A percentile compares a stretch with the other conserved stretches of the same genome.
Evolutionary conservation across 1,140 invertebrate species (phyloP).

Genomic region (Lordiphosa collinella): DNA sequence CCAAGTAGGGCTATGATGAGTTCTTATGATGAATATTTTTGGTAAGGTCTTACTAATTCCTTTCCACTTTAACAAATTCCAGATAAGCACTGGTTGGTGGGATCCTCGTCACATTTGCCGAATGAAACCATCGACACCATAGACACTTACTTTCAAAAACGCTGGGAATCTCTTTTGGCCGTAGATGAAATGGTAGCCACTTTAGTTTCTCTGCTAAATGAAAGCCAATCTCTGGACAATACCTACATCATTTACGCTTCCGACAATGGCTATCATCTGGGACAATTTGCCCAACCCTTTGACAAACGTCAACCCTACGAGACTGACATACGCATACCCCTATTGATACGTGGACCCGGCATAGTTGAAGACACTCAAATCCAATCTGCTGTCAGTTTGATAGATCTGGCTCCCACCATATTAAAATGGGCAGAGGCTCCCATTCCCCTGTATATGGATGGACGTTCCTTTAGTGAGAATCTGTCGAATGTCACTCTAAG

Average conservation of each 20-base stretch:
- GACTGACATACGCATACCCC: slow-evolving; percentile 90
- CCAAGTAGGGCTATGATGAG: too few species aligned
- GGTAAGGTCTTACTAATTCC: too few species aligned
- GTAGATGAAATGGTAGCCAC: slow-evolving; percentile 91
- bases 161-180: slow-evolving; percentile 89
- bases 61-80: too few species aligned
- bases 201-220: slow-evolving; percentile 82
- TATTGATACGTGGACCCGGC: slow-evolving; percentile 88
- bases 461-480: slow-evolving; percentile 81
- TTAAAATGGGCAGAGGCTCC: slow-evolving; percentile 83
- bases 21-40: too few species aligned
- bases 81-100: slow-evolving; percentile 91
- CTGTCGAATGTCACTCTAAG: slow-evolving; percentile 13
- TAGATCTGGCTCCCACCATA: slow-evolving; percentile 92
- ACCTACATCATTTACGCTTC: slow-evolving; percentile 92
- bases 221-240: slow-evolving; percentile 82
- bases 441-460: slow-evolving; percentile 81
- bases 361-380: slow-evolving; percentile 80
- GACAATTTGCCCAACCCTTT: slow-evolving; percentile 91
- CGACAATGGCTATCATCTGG: slow-evolving; percentile 94
- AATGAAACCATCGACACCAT: slow-evolving; percentile 81
- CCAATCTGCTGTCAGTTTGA: slow-evolving; percentile 84
- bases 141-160: slow-evolving; percentile 85
- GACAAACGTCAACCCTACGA: slow-evolving; percentile 95
- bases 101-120: slow-evolving; percentile 84